Evolutionary conservation across 2,797 vertebrate genomes (phyloP).

Genomic region (Sebastolobus altivelis): DNA sequence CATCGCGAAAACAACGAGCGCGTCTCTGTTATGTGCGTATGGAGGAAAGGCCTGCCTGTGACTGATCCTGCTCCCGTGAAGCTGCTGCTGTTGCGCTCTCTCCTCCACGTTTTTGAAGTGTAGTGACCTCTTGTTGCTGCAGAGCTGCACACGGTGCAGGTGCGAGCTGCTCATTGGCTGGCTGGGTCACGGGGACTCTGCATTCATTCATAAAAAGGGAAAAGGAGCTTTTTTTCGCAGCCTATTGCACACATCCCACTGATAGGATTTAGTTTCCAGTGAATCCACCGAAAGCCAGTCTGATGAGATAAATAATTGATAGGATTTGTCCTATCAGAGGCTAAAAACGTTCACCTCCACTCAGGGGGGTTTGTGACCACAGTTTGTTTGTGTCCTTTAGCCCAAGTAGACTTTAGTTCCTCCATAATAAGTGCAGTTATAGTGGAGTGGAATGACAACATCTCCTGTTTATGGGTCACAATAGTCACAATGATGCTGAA

Average conservation of each 20-base stretch:
- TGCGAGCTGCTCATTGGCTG: slow-evolving; percentile 72
- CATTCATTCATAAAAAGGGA: slow-evolving; percentile 70
- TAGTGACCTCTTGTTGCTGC: slow-evolving; percentile 76
- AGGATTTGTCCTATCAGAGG: background rate
- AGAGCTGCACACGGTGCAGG: slow-evolving; percentile 74
- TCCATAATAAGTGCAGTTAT: too few species aligned
- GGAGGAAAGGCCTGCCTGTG: background rate
- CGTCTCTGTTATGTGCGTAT: background rate
- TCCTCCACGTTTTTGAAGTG: slow-evolving; percentile 29
- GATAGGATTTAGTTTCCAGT: background rate
- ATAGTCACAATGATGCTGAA: too few species aligned
- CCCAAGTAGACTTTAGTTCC: too few species aligned
- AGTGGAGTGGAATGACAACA: too few species aligned
- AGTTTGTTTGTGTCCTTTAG: background rate
- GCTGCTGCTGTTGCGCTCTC: slow-evolving; percentile 12
- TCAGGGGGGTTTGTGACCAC: too few species aligned
- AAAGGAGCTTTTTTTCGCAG: background rate
- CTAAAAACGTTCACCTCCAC: too few species aligned
- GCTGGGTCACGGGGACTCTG: slow-evolving; percentile 54
- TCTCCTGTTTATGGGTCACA: too few species aligned
- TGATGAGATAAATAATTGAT: background rate
- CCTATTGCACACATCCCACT: background rate
- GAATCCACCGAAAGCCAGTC: background rate
- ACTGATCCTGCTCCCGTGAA: background rate
- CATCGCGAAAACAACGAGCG: slow-evolving; percentile 34